Evolutionary conservation across 2,113 vertebrate genomes (phyloP).

Genomic region (Sphyrna mokarran): DNA sequence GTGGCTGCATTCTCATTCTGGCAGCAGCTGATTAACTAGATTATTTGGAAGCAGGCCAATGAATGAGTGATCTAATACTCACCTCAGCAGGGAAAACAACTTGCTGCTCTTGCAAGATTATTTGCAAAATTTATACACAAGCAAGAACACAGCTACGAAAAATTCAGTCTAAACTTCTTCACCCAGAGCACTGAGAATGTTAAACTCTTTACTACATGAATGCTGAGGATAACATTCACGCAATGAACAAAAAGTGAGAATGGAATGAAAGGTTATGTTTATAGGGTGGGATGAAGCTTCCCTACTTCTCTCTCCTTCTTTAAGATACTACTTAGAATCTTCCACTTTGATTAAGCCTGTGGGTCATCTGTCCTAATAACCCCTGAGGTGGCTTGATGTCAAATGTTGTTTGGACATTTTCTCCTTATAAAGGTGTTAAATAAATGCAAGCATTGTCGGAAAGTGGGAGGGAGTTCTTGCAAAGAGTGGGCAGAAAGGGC

Average conservation of each 20-base stretch:
- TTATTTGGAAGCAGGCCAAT: neutral
- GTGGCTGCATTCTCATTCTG: neutral
- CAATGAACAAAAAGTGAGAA: neutral
- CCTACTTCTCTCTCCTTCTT: neutral
- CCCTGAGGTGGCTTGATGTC: neutral
- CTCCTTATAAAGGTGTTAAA: neutral
- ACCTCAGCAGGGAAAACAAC: neutral
- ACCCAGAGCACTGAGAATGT: neutral
- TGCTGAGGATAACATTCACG: neutral
- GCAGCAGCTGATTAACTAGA: conserved; percentile 8
- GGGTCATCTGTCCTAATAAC: neutral
- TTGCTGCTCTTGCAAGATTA: neutral
- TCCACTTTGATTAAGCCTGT: no score
- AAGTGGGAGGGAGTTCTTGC: neutral
- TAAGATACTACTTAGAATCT: neutral
- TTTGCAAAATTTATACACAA: neutral
- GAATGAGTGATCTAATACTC: neutral
- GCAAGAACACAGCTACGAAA: neutral
- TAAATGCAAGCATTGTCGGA: neutral
- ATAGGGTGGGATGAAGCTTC: neutral
- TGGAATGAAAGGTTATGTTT: neutral
- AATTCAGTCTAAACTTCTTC: neutral
- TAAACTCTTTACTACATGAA: neutral
- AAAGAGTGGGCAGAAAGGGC: neutral
- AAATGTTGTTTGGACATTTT: neutral